A percentile compares a stretch with the other conserved stretches of the same genome.
phyloP scores from a whole-genome alignment of 2,888 invertebrate genomes.

The Pseudococcus viburni region DNA sequence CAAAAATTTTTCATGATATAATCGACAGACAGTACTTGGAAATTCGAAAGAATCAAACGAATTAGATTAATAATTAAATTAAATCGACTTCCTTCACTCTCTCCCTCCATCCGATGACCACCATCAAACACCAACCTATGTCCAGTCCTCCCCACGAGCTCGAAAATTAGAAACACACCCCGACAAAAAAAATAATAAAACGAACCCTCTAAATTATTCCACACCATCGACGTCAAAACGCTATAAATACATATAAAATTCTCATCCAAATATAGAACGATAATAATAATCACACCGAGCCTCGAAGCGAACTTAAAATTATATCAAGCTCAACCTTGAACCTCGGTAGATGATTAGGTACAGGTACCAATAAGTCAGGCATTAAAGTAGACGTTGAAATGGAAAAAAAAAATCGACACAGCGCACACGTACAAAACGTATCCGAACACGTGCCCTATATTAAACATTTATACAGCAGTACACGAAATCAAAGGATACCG shows the following conservation, averaged over 20 bases:
- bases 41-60: too few relatives aligned
- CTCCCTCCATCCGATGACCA: too few relatives aligned
- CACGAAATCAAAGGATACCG: conserved; percentile 47
- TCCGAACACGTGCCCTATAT: conserved; percentile 9
- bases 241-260: background rate
- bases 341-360: background rate
- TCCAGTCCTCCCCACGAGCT: too few relatives aligned
- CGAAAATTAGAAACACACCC: too few relatives aligned
- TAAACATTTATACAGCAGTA: conserved; percentile 37
- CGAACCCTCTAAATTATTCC: background rate
- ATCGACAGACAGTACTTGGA: too few relatives aligned
- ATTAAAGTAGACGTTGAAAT: background rate
- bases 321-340: background rate
- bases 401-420: background rate
- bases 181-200: background rate
- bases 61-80: too few relatives aligned
- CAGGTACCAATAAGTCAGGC: background rate
- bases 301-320: background rate
- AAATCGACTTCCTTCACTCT: too few relatives aligned
- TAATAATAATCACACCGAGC: background rate
- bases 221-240: background rate
- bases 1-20: too few relatives aligned
- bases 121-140: too few relatives aligned
- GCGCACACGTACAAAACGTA: conserved; percentile 10
- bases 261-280: background rate